Evolutionary conservation across 2,888 invertebrate species (phyloP).

Genomic region (Dynastes tityus): DNA sequence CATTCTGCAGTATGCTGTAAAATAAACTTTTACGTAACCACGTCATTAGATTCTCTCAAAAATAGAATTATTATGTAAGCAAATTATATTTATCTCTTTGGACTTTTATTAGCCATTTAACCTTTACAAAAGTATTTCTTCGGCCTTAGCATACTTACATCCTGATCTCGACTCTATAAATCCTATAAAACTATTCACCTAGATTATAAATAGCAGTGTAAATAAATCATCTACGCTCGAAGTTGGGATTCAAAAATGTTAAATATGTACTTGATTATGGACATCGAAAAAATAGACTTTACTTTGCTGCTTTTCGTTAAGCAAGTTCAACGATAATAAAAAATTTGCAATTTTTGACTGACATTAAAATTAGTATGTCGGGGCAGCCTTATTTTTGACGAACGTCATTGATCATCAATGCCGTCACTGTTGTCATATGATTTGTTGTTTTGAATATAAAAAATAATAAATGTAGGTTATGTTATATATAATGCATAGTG

Average conservation of each 20-base stretch:
- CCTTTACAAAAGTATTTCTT: conserved; percentile 4
- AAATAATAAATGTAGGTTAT: too few species aligned
- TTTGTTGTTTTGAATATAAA: too few species aligned
- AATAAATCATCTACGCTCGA: neutral
- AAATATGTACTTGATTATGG: neutral
- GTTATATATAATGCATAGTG: too few species aligned
- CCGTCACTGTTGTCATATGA: too few species aligned
- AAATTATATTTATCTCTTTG: neutral
- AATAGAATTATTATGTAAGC: too few species aligned
- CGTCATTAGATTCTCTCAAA: too few species aligned
- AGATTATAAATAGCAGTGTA: conserved; percentile 4
- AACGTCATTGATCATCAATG: too few species aligned
- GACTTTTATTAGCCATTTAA: conserved; percentile 4
- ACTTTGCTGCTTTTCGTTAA: neutral
- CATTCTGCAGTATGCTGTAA: too few species aligned
- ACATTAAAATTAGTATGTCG: neutral
- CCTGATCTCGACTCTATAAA: neutral
- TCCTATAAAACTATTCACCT: neutral
- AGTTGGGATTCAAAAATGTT: neutral
- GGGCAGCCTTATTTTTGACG: neutral
- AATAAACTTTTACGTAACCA: too few species aligned
- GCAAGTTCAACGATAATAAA: neutral
- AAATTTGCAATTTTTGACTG: neutral
- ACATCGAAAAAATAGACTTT: neutral
- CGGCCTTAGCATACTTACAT: conserved; percentile 13